Base-by-base conservation (phyloP, 1,140 invertebrate genomes). In the Calliphora vicina region DNA sequence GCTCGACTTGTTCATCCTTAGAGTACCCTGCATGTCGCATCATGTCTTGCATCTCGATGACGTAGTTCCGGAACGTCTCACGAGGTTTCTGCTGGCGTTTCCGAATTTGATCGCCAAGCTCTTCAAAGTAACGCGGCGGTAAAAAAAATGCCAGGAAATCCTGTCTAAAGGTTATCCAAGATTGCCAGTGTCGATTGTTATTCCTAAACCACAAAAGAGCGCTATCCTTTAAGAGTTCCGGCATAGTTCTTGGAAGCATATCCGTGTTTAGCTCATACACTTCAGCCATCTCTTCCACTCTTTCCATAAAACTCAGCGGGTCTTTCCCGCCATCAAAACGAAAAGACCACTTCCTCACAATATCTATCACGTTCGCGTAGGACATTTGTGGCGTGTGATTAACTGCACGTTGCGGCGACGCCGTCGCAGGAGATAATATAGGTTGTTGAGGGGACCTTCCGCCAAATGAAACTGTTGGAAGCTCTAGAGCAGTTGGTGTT, bases 251-350 rank as follows among this genome's bases (percentile, higher is more conserved):
- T 5, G 73, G 73, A 10, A 74, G 9, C 13, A 74, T 5, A 8
- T 74, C 6, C 5, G 17, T 3, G 8, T 25, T 8, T 8, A 74
- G 8, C 5, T 26, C 73, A 29, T 74, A 74, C 2, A 26, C 73
- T 4, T 29, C 27, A 17, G 73, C 73, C 73, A 74, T 26, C 26
- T 74, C 73, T 23, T 74, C 73, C 26, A 74, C 26, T 26, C 73
- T 3, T 26, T 74, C 73, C 5, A 74, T 74, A 29, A 74, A 74
- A 23, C 6, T 6, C 8, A 74, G 3, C 23, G 61, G 61, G 17
- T 96, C 15, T 87, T 89, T 82, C 91, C 88, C 85, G 90, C 93
- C 92, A 85, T 91, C 25, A 27, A 17, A 74, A 26, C 17, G 3
- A 23, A 74, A 6, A 2, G 73, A 74, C 73, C 73, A 74, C 26